These are phyloP conservation scores for Ahaetulla prasina DNA, from an alignment of 2,113 vertebrate species.

Conservation along the genomic window DNA sequence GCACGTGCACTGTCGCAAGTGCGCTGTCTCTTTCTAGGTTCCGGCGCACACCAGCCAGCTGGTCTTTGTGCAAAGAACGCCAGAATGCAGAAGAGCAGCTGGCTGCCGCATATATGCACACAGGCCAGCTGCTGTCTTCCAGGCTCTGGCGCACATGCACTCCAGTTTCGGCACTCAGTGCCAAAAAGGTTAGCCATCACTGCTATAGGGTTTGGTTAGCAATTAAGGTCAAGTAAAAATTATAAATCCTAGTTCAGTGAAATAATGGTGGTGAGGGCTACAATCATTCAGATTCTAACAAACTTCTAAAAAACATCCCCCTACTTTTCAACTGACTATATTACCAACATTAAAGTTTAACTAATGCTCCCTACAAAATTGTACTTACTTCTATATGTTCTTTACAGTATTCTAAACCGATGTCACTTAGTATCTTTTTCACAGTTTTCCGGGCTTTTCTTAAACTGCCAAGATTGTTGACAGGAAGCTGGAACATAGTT, in stretches of 20 bases:
- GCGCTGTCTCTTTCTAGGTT: no score
- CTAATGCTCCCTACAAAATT: conserved; percentile 45
- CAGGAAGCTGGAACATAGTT: conserved; percentile 99
- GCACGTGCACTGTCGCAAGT: no score
- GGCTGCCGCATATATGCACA: no score
- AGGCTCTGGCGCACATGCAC: no score
- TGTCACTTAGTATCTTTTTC: conserved; percentile 97
- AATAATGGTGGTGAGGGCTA: background rate
- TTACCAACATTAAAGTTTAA: background rate
- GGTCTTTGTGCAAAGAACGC: no score
- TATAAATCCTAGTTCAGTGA: background rate
- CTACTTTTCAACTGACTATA: background rate
- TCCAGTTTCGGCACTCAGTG: no score
- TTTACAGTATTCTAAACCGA: conserved; percentile 97
- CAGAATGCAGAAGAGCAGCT: no score
- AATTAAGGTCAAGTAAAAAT: background rate
- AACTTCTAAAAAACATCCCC: background rate
- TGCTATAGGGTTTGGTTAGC: background rate
- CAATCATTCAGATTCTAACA: background rate
- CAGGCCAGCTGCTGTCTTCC: no score
- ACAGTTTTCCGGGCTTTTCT: conserved; percentile 99
- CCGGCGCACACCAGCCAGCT: no score
- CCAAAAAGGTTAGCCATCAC: no score
- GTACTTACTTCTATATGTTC: conserved; percentile 94
- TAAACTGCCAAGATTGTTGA: conserved; percentile 99